Conservation (phyloP, 2,113 vertebrate species). For the Poeciliopsis prolifica region DNA sequence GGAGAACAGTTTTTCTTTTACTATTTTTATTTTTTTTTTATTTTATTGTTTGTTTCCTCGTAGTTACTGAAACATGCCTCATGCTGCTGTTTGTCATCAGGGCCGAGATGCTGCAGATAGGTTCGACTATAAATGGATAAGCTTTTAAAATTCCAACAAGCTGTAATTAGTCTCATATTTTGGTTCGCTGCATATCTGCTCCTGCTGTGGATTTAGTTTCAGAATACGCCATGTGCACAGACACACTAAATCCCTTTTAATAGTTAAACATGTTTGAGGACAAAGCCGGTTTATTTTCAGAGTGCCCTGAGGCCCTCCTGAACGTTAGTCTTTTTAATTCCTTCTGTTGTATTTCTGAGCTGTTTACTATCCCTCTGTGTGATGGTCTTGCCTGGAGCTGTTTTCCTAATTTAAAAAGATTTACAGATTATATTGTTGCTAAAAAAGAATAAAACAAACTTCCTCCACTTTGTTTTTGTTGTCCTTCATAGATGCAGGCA, state of each 20-base stretch:
- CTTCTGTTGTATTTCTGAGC: constrained; percentile 25
- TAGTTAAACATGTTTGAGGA: constrained; percentile 36
- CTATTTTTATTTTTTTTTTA: constrained; percentile 25
- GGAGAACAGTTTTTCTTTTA: constrained; percentile 49
- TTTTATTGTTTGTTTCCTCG: constrained; percentile 16
- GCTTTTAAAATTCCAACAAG: constrained; percentile 43
- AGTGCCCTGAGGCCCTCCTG: constrained; percentile 8
- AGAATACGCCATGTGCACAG: constrained; percentile 14
- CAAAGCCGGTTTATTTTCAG: constrained; percentile 48
- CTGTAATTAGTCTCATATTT: constrained; percentile 42
- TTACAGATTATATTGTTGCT: constrained; percentile 14
- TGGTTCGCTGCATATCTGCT: constrained; percentile 6
- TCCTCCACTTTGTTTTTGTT: constrained; percentile 32
- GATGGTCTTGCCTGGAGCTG: constrained; percentile 35
- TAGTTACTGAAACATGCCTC: constrained; percentile 42
- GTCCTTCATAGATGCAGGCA: constrained; percentile 37
- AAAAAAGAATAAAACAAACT: constrained; percentile 21
- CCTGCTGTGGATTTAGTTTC: constrained; percentile 11
- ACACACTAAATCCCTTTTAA: constrained; percentile 21
- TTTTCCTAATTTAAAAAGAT: constrained; percentile 48
- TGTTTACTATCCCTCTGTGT: constrained; percentile 29
- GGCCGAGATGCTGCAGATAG: constrained; percentile 52
- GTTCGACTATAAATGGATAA: constrained; percentile 29
- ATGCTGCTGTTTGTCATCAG: constrained; percentile 38
- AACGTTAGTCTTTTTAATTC: constrained; percentile 53